Evolutionary conservation across 2,797 vertebrate genomes (phyloP).

Genomic region (Poecilia velifera): DNA sequence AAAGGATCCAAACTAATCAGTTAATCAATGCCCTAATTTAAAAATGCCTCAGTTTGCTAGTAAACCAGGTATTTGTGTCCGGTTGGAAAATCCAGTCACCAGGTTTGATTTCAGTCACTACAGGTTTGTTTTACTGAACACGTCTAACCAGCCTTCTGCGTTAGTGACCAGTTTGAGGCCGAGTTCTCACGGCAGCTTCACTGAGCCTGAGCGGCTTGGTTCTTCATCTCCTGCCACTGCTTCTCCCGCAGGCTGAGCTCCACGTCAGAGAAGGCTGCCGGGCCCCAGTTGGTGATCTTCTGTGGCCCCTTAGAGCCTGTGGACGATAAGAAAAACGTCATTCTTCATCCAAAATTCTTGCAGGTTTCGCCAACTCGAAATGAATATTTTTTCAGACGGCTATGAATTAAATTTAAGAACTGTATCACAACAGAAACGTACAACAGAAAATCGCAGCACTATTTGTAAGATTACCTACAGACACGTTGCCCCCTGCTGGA

Average conservation of each 20-base stretch:
- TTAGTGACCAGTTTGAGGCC: neutral
- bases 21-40: slow-evolving; percentile 22
- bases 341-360: neutral
- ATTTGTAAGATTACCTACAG: too few relatives aligned
- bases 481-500: too few relatives aligned
- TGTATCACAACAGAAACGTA: too few relatives aligned
- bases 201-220: slow-evolving; percentile 74
- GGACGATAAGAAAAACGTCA: slow-evolving; percentile 4
- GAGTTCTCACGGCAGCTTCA: slow-evolving; percentile 32
- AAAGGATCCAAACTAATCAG: neutral
- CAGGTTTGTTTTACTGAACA: neutral
- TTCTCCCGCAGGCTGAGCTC: slow-evolving; percentile 90
- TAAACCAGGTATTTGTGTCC: slow-evolving; percentile 2
- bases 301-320: slow-evolving; percentile 89
- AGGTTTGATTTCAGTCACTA: slow-evolving; percentile 2
- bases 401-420: too few relatives aligned
- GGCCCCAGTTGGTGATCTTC: slow-evolving; percentile 94
- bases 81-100: slow-evolving; percentile 4
- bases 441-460: too few relatives aligned
- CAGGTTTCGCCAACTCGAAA: too few relatives aligned
- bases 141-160: slow-evolving; percentile 7
- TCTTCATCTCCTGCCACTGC: slow-evolving; percentile 91
- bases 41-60: slow-evolving; percentile 11
- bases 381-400: too few relatives aligned
- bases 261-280: slow-evolving; percentile 88